Conservation (phyloP, 1,140 invertebrate species). For the Argopecten irradians region DNA sequence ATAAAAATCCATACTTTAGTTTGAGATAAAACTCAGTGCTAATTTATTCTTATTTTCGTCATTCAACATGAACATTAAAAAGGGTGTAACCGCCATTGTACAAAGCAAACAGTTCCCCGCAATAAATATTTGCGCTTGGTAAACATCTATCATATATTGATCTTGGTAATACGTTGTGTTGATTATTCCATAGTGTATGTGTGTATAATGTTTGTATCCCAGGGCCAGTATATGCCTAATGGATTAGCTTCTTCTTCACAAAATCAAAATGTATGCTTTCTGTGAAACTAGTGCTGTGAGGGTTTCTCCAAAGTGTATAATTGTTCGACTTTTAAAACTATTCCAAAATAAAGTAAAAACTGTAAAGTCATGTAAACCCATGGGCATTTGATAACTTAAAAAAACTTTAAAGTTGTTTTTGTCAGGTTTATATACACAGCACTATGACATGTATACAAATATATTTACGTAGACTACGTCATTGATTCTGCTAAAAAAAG, state of each 20-base stretch:
- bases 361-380: too few species aligned
- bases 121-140: not conserved
- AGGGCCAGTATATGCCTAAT: not conserved
- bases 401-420: too few species aligned
- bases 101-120: not conserved
- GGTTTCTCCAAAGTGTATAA: not conserved
- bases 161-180: not conserved
- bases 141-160: not conserved
- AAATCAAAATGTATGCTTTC: not conserved
- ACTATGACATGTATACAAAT: not conserved
- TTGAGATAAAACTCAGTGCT: not conserved
- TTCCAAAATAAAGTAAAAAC: too few species aligned
- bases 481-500: not conserved
- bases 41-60: not conserved
- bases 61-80: conserved; percentile 11
- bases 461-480: too few species aligned
- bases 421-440: not conserved
- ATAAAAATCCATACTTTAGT: not conserved
- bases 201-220: not conserved
- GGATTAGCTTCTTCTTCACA: not conserved
- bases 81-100: not conserved
- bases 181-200: not conserved
- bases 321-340: too few species aligned
- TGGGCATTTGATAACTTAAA: too few species aligned
- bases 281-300: not conserved